Evolutionary conservation across 2,797 vertebrate genomes (phyloP).

Genomic region (Sphaeramia orbicularis): DNA sequence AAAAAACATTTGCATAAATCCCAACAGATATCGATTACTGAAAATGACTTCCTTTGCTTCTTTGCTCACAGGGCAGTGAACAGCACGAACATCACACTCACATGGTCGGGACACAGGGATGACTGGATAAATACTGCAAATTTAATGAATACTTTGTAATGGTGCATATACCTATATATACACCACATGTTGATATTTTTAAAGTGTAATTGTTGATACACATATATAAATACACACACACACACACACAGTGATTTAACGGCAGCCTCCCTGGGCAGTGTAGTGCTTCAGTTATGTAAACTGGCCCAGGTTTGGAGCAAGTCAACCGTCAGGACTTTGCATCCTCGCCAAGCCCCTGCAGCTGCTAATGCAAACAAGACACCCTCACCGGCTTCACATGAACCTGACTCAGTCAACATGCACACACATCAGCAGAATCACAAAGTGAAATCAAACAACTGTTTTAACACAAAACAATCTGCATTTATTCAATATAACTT

Average conservation of each 20-base stretch:
- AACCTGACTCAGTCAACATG: constrained; percentile 34
- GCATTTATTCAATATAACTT: no score
- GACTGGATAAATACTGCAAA: not conserved
- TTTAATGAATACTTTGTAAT: not conserved
- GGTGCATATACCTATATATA: not conserved
- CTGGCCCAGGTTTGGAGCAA: constrained; percentile 79
- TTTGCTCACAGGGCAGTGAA: no score
- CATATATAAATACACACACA: constrained; percentile 39
- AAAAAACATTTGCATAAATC: not conserved
- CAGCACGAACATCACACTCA: no score
- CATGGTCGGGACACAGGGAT: no score
- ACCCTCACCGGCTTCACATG: constrained; percentile 55
- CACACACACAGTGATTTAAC: constrained; percentile 78
- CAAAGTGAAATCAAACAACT: constrained; percentile 16
- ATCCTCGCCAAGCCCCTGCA: constrained; percentile 81
- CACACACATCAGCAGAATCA: constrained; percentile 17
- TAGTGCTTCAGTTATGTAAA: constrained; percentile 90
- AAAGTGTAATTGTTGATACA: not conserved
- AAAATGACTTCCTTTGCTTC: not conserved
- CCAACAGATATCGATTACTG: not conserved
- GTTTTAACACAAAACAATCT: no score
- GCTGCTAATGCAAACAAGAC: constrained; percentile 83
- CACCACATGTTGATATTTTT: no score
- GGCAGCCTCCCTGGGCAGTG: constrained; percentile 77
- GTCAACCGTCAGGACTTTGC: constrained; percentile 87